phyloP scores from a whole-genome alignment of 1,140 invertebrate genomes.

The Diorhabda sublineata region DNA sequence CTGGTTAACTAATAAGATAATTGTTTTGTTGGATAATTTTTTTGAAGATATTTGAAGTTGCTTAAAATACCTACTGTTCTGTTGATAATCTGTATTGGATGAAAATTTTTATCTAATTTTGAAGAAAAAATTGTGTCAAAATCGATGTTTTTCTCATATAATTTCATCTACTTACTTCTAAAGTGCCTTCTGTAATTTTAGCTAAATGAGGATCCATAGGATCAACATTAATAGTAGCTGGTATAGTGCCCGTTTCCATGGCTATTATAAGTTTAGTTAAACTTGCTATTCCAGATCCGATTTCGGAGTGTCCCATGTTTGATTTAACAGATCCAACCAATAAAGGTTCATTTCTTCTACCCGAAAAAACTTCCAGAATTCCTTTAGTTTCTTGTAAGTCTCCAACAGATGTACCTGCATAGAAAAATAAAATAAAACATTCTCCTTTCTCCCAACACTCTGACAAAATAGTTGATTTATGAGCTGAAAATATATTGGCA shows the following conservation, averaged over 20 bases:
- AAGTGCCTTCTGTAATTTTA: conserved; percentile 48
- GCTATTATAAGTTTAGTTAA: conserved; percentile 54
- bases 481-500: no score
- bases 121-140: no score
- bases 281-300: conserved; percentile 55
- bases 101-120: no score
- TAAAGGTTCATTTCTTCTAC: not conserved
- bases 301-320: conserved; percentile 70
- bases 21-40: no score
- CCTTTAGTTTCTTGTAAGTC: not conserved
- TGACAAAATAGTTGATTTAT: no score
- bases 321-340: conserved; percentile 58
- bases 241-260: conserved; percentile 62
- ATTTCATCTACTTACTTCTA: not conserved
- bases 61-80: no score
- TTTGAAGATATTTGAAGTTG: no score
- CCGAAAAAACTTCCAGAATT: not conserved
- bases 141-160: not conserved
- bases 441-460: no score
- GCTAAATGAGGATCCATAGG: conserved; percentile 61
- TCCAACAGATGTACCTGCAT: not conserved
- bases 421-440: not conserved
- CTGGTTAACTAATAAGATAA: no score
- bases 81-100: no score
- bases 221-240: conserved; percentile 68